phyloP scores from a whole-genome alignment of 53 echinoderm and acorn worm species.

The Arbacia lixula region DNA sequence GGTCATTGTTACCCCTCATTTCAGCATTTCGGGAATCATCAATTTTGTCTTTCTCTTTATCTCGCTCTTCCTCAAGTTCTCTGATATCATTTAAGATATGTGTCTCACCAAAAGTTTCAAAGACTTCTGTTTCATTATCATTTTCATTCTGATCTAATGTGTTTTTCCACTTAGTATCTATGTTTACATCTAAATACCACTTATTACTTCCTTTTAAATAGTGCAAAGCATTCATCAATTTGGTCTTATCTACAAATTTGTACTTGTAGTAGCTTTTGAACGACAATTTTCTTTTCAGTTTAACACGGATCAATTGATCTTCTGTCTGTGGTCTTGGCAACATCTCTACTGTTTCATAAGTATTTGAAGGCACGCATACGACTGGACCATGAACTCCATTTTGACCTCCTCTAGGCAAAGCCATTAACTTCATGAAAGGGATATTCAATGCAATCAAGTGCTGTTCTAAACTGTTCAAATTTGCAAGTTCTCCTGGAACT shows the following conservation, averaged over 20 bases:
- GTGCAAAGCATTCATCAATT: constrained; percentile 59
- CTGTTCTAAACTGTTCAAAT: constrained; percentile 43
- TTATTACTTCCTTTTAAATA: constrained; percentile 61
- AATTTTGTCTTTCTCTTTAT: not conserved
- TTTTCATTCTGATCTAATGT: constrained; percentile 28
- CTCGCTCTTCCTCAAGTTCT: not conserved
- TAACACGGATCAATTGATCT: constrained; percentile 65
- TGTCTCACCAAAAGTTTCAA: not conserved
- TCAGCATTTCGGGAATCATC: not conserved
- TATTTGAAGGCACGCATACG: constrained; percentile 61
- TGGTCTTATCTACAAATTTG: constrained; percentile 58
- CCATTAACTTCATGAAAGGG: constrained; percentile 67
- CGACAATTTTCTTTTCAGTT: constrained; percentile 67
- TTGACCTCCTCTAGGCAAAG: constrained; percentile 57
- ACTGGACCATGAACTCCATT: constrained; percentile 64
- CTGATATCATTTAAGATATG: too few relatives aligned
- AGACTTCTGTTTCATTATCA: constrained; percentile 40
- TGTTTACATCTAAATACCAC: constrained; percentile 42
- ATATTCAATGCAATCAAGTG: constrained; percentile 60
- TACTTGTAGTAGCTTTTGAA: constrained; percentile 66
- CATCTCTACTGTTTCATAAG: constrained; percentile 14
- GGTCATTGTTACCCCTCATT: not conserved
- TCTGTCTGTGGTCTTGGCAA: constrained; percentile 48
- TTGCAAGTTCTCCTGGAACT: constrained; percentile 19
- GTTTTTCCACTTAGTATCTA: constrained; percentile 47